Evolutionary conservation across 2,888 invertebrate genomes (phyloP).

Genomic region (Argyresthia goedartella): DNA sequence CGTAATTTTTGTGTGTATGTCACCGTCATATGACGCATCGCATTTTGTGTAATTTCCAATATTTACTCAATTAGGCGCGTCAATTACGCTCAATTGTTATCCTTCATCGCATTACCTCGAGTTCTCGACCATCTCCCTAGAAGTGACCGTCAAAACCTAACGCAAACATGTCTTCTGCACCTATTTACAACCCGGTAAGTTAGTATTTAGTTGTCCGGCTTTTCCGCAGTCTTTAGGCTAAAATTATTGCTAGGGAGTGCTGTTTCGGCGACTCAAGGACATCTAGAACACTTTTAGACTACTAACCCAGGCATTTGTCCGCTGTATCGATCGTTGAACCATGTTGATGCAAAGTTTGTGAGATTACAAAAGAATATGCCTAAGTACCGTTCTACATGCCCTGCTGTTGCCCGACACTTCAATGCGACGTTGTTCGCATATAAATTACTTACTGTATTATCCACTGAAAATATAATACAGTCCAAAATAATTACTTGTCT

Average conservation of each 20-base stretch:
- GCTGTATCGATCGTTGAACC: not conserved
- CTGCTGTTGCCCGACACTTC: no score
- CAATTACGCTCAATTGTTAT: not conserved
- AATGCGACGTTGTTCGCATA: no score
- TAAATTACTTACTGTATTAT: no score
- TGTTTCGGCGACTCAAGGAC: conserved; percentile 42
- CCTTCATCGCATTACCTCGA: no score
- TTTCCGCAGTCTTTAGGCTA: conserved; percentile 12
- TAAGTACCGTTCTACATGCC: no score
- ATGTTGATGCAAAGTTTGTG: no score
- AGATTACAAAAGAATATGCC: no score
- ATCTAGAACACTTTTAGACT: conserved; percentile 20
- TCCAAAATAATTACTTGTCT: no score
- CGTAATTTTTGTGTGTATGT: not conserved
- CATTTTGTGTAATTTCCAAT: conserved; percentile 1
- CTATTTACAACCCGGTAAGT: conserved; percentile 57
- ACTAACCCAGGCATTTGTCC: not conserved
- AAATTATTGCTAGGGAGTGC: conserved; percentile 14
- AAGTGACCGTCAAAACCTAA: not conserved
- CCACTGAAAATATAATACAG: no score
- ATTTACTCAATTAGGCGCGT: not conserved
- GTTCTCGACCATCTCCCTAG: not conserved
- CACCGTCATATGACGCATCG: conserved; percentile 9
- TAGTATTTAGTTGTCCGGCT: conserved; percentile 10
- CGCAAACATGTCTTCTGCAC: conserved; percentile 19